A percentile compares a stretch with the other conserved stretches of the same genome.
These are phyloP conservation scores for Siniperca chuatsi DNA, from an alignment of 2,113 vertebrate species.

Conservation along the genomic window DNA sequence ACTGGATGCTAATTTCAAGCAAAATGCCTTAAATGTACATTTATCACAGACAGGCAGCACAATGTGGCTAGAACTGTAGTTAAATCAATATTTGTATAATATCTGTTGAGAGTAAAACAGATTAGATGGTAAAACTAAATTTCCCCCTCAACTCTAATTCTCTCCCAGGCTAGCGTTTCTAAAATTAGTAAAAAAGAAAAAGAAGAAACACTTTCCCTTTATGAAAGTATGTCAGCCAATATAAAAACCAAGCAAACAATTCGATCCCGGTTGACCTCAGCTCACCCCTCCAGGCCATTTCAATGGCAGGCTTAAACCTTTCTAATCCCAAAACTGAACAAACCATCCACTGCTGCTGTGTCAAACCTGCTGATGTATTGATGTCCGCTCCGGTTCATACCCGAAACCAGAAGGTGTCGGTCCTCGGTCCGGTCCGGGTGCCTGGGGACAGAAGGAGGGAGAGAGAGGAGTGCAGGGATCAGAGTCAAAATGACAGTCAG, in stretches of 20 bases:
- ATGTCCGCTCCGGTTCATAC: slow-evolving; percentile 43
- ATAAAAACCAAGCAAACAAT: slow-evolving; percentile 43
- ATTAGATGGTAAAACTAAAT: background rate
- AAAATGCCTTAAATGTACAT: background rate
- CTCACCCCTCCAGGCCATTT: slow-evolving; percentile 50
- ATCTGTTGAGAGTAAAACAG: background rate
- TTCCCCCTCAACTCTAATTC: background rate
- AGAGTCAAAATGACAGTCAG: slow-evolving; percentile 53
- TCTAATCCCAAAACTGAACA: slow-evolving; percentile 58
- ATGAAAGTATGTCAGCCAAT: background rate
- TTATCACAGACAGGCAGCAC: background rate
- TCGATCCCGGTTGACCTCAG: slow-evolving; percentile 37
- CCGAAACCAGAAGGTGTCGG: slow-evolving; percentile 54
- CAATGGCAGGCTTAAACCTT: slow-evolving; percentile 64
- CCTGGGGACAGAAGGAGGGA: slow-evolving; percentile 17
- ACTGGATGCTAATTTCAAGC: background rate
- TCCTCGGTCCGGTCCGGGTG: slow-evolving; percentile 33
- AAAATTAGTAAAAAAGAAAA: background rate
- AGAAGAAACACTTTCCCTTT: background rate
- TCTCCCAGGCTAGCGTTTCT: background rate
- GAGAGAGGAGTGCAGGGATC: slow-evolving; percentile 22
- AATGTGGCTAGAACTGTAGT: background rate
- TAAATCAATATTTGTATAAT: background rate
- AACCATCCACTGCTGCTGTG: slow-evolving; percentile 27
- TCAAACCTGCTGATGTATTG: slow-evolving; percentile 53